Conservation (phyloP, 2,797 vertebrate genomes). For the Notolepis coatsorum region DNA sequence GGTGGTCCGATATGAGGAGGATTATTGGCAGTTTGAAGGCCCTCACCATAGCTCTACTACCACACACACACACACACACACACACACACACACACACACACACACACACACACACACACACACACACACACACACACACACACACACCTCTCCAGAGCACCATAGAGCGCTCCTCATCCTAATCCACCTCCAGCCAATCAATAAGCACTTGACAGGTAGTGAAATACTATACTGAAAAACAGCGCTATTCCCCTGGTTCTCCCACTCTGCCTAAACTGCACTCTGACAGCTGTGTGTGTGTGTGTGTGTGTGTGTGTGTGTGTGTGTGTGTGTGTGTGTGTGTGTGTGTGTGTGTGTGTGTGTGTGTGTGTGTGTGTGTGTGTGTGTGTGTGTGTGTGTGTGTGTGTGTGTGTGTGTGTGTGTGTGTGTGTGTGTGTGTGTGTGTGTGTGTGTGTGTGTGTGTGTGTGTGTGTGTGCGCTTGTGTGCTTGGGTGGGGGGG, state of each 20-base stretch:
- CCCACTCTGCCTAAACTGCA: constrained; percentile 61
- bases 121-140: neutral
- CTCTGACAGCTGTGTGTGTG: constrained; percentile 54
- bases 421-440: too few species aligned
- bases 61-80: constrained; percentile 23
- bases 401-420: too few species aligned
- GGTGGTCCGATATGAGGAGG: constrained; percentile 23
- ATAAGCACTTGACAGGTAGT: constrained; percentile 75
- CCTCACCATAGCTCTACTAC: constrained; percentile 26
- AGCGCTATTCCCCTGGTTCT: constrained; percentile 48
- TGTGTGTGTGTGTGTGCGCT: too few species aligned
- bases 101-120: constrained; percentile 21
- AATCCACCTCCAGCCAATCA: constrained; percentile 72
- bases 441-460: too few species aligned
- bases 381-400: too few species aligned
- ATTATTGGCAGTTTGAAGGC: constrained; percentile 28
- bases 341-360: too few species aligned
- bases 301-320: too few species aligned
- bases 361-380: too few species aligned
- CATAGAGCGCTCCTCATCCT: constrained; percentile 40
- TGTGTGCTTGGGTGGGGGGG: too few species aligned
- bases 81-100: neutral
- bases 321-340: too few species aligned
- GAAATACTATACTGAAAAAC: constrained; percentile 70
- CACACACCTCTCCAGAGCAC: constrained; percentile 38